Evolutionary conservation across 2,797 vertebrate genomes (phyloP).

Genomic region (Odontamblyopus lacepedii): DNA sequence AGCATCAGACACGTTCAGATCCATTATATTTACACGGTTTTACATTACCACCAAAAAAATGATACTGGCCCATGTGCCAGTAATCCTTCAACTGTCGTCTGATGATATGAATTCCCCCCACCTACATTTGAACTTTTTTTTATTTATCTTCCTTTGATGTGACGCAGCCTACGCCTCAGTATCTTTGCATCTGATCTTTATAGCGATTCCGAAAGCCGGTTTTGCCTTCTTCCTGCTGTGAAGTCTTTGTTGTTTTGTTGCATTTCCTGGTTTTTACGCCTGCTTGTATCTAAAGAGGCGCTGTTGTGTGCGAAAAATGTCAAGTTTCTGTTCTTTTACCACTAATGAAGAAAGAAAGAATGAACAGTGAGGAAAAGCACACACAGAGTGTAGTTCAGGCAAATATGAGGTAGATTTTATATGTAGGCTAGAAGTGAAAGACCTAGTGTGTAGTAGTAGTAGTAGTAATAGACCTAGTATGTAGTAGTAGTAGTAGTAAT

Average conservation of each 20-base stretch:
- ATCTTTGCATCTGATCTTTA: conserved; percentile 9
- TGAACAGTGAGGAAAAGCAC: too few species aligned
- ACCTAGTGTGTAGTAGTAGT: too few species aligned
- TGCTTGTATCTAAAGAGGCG: neutral
- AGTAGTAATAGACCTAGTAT: too few species aligned
- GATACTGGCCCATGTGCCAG: neutral
- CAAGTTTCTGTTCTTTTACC: too few species aligned
- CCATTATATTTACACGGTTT: conserved; percentile 5
- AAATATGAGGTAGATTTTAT: too few species aligned
- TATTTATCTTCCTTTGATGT: neutral
- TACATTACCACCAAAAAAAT: neutral
- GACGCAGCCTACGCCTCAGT: neutral
- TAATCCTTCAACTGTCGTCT: neutral
- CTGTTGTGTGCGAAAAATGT: neutral
- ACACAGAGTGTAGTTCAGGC: too few species aligned
- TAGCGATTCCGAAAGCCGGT: neutral
- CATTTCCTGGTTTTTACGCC: conserved; percentile 5
- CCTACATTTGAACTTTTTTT: neutral
- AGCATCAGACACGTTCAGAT: neutral
- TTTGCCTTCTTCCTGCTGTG: conserved; percentile 1
- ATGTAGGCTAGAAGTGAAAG: too few species aligned
- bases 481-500: too few species aligned
- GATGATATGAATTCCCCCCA: neutral
- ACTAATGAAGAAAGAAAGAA: too few species aligned
- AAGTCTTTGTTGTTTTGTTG: conserved; percentile 1